These are phyloP conservation scores for Lepidocolaptes lacrymiger DNA, from an alignment of 2,797 vertebrate genomes.

Conservation along the genomic window DNA sequence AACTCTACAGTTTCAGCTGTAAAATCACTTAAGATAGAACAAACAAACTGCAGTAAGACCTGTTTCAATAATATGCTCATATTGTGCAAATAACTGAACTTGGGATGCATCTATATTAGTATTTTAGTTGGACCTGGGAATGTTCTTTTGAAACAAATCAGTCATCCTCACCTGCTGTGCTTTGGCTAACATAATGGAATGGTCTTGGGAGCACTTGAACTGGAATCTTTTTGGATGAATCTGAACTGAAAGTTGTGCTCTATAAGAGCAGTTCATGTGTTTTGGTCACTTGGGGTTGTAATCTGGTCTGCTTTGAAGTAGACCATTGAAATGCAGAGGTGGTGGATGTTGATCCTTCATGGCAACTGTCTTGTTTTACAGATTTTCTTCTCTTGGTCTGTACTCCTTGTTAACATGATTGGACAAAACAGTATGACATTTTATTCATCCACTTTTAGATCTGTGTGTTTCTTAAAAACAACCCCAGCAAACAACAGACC, in stretches of 20 bases:
- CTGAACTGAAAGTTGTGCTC: not conserved
- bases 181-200: not conserved
- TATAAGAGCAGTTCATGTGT: not conserved
- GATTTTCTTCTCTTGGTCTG: not conserved
- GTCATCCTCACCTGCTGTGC: not conserved
- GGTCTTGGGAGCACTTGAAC: not conserved
- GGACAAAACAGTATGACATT: not conserved
- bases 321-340: not conserved
- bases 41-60: not conserved
- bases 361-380: not conserved
- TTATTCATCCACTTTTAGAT: not conserved
- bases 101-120: not conserved
- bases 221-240: not conserved
- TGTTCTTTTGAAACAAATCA: not conserved
- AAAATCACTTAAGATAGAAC: not conserved
- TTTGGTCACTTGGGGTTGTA: not conserved
- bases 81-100: not conserved
- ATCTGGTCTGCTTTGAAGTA: not conserved
- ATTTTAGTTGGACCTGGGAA: not conserved
- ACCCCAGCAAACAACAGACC: not conserved
- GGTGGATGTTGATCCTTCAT: not conserved
- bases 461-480: fast-evolving
- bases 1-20: not conserved
- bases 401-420: not conserved
- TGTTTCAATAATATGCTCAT: not conserved